Base-by-base conservation (phyloP, 2,113 vertebrate species). In the Strix uralensis region DNA sequence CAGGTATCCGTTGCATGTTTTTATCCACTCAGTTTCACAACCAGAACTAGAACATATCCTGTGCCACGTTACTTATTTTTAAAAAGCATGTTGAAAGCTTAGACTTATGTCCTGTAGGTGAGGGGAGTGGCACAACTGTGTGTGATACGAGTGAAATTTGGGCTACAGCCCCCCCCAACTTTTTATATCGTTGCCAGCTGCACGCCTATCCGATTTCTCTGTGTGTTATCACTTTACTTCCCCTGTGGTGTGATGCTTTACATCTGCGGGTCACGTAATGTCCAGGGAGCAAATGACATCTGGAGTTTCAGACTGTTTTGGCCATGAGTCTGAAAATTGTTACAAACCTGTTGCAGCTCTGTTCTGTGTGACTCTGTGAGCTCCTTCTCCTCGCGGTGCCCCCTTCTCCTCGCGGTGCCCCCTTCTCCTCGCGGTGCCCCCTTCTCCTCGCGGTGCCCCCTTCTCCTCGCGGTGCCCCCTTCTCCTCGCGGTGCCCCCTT, bases 101-200 rank as follows among this genome's bases (percentile, higher is more conserved):
- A 13, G 46, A 12, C 25, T 23, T 12, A 4, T 0, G 0, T 7
- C 52, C 27, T 58, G 58, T 16, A 27, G 23, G 27, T 6, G 0
- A 2, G 38, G 9, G 26, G 4, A 2, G 19, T 15, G 15, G 42
- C 36, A 17, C 11, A 3, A 0, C 40, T 57, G 13, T 15, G 22
- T 47, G 75, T 7, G 32, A 21, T 23, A 23, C 1, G 17, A 49
- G 27, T 44, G 42, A 22, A 59, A 54, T 80, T 72, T 15, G 34
- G 70, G 49, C n/a, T 61, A 1, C 8, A 9, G 25, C 22, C 2
- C 30, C 22, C 7, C 22, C 7, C 26, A 30, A 1, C 13, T 18
- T 26, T 9, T 21, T 7, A 0, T 16, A 4, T 22, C 3, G 0
- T 61, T 77, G 32, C 12, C 25, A 59, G 30, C 54, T 27, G 22